These are phyloP conservation scores for Dryobates pubescens DNA, from an alignment of 2,797 vertebrate genomes.

Conservation along the genomic window DNA sequence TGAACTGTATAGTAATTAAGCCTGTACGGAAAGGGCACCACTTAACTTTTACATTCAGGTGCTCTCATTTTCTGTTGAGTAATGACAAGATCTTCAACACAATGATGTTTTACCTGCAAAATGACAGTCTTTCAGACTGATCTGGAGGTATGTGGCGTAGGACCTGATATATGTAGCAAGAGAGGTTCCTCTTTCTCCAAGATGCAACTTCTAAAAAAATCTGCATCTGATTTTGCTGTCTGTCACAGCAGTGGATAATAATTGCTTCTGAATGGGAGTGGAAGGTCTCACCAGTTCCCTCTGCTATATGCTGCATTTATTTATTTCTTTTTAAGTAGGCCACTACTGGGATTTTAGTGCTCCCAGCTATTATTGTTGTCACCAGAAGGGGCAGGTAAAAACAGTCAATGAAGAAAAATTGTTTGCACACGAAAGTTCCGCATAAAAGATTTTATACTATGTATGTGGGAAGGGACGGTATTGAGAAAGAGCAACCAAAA, in stretches of 20 bases:
- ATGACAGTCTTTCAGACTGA: background rate
- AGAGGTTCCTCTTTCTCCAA: background rate
- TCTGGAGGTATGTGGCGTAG: background rate
- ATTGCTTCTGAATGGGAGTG: background rate
- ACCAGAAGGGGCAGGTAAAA: background rate
- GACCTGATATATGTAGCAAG: background rate
- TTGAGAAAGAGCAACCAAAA: background rate
- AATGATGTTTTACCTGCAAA: background rate
- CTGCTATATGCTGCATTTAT: background rate
- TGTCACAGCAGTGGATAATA: background rate
- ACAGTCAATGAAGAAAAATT: background rate
- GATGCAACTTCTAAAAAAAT: background rate
- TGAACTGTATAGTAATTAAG: background rate
- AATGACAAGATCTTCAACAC: background rate
- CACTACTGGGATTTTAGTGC: background rate
- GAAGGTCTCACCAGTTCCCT: background rate
- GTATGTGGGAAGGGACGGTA: background rate
- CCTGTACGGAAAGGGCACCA: rapidly evolving
- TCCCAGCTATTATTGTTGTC: background rate
- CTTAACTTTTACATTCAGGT: background rate
- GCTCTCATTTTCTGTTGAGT: background rate
- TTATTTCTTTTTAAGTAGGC: background rate
- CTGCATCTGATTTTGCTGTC: background rate
- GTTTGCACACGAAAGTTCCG: background rate
- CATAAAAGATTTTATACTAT: background rate